Evolutionary conservation across 2,888 invertebrate genomes (phyloP), one percentile per base, ranked within the genome.

Genomic region (Coelinius sp.): DNA sequence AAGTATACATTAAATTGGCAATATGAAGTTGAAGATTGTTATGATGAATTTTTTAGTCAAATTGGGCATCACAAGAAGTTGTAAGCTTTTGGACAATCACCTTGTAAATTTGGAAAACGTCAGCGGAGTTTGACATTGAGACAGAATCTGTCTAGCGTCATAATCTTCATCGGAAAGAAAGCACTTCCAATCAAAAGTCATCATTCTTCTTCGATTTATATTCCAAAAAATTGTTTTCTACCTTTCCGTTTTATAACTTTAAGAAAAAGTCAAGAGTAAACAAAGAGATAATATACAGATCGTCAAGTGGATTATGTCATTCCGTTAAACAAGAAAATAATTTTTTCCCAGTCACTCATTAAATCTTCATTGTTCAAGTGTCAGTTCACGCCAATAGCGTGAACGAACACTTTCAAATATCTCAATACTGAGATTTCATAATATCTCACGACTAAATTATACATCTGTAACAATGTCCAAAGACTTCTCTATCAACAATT

Each of bases 361-460:
- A 24, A 41, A 24, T 63, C 24, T 38, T 63, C 63, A 63, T 63
- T 63, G 63, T 63, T 24, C n/a, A 63, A 20, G n/a, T n/a, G n/a
- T n/a, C n/a, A n/a, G n/a, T n/a, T n/a, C n/a, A n/a, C 24, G 22
- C 38, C 63, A 63, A 63, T 63, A 1, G 22, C 41, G 38, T 4
- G 22, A 24, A 14, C 24, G n/a, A 63, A 41, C 41, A 63, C 63
- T 63, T 63, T 63, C 63, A 35, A 63, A 63, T 41, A 20, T n/a
- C 22, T 63, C 63, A 6, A 41, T 14, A 31, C 27, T 31, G 7
- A 56, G 20, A 63, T 63, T 63, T 63, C 63, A n/a, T 24, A 63
- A 63, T 41, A 7, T 22, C 22, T 41, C 6, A 38, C 24, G 41
- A 63, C 59, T 35, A 22, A 35, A 17, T 59, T 35, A 31, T 17